Percentiles rank a stretch among this genome's conserved stretches.
These are phyloP conservation scores for Bruchidius siliquastri DNA, from an alignment of 2,888 invertebrate genomes.

Conservation along the genomic window DNA sequence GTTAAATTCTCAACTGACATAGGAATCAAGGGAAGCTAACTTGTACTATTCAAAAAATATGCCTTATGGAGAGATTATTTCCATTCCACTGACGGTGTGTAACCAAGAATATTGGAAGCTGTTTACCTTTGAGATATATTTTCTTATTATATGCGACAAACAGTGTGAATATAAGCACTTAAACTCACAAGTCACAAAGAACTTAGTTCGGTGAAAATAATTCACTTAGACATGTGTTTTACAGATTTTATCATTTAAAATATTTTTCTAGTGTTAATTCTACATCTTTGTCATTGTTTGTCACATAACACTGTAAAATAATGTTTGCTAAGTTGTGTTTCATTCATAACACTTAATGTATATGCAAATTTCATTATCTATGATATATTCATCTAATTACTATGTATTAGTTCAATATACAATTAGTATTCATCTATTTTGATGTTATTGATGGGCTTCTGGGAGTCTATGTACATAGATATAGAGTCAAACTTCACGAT, in stretches of 20 bases:
- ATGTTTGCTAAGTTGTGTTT: neutral
- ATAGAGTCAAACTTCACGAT: neutral
- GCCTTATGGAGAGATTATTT: too few species aligned
- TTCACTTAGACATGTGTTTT: too few species aligned
- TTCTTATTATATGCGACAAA: neutral
- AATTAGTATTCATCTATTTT: neutral
- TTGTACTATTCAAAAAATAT: too few species aligned
- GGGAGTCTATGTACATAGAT: neutral
- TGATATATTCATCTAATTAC: neutral
- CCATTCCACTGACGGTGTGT: neutral
- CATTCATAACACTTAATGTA: neutral
- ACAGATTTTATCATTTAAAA: too few species aligned
- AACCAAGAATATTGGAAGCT: neutral
- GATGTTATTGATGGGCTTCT: neutral
- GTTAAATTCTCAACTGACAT: too few species aligned
- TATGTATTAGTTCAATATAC: neutral
- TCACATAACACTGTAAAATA: neutral
- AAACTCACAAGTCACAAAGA: too few species aligned
- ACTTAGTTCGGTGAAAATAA: too few species aligned
- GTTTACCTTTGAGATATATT: neutral
- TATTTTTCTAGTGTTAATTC: too few species aligned
- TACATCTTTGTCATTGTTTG: neutral
- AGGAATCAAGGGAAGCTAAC: too few species aligned
- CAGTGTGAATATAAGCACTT: too few species aligned
- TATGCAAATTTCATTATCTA: neutral